These are phyloP conservation scores for Craniophora ligustri DNA, from an alignment of 2,888 invertebrate species.

Conservation along the genomic window DNA sequence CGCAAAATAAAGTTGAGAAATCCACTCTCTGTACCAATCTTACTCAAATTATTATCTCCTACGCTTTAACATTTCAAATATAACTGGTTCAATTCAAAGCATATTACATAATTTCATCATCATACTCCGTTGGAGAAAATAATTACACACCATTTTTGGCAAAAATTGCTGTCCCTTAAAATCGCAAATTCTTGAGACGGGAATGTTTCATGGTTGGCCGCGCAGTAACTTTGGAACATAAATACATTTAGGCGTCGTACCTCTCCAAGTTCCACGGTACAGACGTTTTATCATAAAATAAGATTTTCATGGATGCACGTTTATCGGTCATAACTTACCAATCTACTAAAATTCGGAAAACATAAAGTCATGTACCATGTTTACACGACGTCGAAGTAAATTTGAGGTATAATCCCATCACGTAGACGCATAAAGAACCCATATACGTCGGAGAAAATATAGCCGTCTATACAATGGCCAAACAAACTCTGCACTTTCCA, in stretches of 20 bases:
- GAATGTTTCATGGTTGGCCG: conserved; percentile 26
- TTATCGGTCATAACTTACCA: conserved; percentile 49
- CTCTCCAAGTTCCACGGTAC: conserved; percentile 7
- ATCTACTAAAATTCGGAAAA: conserved; percentile 21
- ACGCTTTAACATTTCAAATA: conserved; percentile 10
- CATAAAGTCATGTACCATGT: conserved; percentile 5
- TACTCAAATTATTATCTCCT: conserved; percentile 21
- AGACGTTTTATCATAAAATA: conserved; percentile 42
- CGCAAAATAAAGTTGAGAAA: no score
- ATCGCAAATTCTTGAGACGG: conserved; percentile 12
- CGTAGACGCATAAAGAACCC: conserved; percentile 5
- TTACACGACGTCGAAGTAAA: conserved; percentile 1
- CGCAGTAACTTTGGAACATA: conserved; percentile 25
- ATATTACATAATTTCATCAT: conserved; percentile 23
- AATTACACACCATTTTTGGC: conserved; percentile 30
- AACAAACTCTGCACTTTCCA: not conserved
- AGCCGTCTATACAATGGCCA: not conserved
- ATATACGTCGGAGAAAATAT: conserved; percentile 3
- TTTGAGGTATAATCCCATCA: conserved; percentile 4
- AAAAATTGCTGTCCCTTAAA: conserved; percentile 24
- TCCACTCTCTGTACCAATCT: no score
- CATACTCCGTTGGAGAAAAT: conserved; percentile 19
- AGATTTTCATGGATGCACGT: conserved; percentile 34
- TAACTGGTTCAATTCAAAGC: conserved; percentile 12
- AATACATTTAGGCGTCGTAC: conserved; percentile 23